Evolutionary conservation across 2,113 vertebrate genomes (phyloP).

Genomic region (Hipposideros armiger): DNA sequence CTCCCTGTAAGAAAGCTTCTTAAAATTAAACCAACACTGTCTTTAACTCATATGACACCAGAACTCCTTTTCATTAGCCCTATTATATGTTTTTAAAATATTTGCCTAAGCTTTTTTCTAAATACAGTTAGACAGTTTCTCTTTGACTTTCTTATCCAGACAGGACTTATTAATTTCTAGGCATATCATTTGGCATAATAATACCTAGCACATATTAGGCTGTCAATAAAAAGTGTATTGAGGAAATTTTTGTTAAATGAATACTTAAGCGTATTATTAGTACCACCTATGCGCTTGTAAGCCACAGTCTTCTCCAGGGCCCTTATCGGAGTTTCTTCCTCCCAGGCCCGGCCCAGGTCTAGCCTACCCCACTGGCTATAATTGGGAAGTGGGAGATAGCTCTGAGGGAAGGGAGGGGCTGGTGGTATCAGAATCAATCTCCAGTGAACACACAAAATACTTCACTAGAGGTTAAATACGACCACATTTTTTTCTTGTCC

Average conservation of each 20-base stretch:
- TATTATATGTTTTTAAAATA: neutral
- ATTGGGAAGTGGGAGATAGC: neutral
- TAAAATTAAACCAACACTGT: conserved; percentile 57
- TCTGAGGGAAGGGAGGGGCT: neutral
- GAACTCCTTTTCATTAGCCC: conserved; percentile 32
- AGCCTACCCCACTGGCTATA: neutral
- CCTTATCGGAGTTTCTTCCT: neutral
- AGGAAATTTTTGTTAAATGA: conserved; percentile 35
- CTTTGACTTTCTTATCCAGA: conserved; percentile 42
- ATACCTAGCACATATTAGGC: neutral
- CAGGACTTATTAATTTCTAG: conserved; percentile 43
- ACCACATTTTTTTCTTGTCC: neutral
- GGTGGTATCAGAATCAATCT: neutral
- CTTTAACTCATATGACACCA: conserved; percentile 14
- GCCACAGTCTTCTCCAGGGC: neutral
- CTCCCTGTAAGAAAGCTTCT: conserved; percentile 8
- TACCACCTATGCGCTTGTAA: neutral
- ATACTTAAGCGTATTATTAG: neutral
- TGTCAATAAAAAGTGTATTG: conserved; percentile 22
- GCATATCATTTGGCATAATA: neutral
- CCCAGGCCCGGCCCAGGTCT: neutral
- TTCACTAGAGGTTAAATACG: neutral
- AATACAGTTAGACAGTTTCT: neutral
- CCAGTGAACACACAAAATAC: neutral
- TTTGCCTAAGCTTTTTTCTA: conserved; percentile 21